Evolutionary conservation across 2,113 vertebrate species (phyloP), one percentile per base, ranked within the genome.

Genomic region (Pardalotus punctatus): DNA sequence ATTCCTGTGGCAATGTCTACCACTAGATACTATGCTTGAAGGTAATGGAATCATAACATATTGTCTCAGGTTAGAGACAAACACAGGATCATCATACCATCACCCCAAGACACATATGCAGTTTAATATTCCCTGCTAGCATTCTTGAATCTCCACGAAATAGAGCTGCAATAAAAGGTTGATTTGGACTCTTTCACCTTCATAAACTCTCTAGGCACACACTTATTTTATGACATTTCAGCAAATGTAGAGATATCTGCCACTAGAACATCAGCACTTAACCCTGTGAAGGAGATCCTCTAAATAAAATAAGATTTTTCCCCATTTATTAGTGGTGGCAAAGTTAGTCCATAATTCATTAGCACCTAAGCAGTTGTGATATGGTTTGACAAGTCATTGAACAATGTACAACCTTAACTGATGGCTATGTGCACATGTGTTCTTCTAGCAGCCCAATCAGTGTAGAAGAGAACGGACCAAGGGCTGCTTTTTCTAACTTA

Each of bases 401-500:
- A 66, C 71, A 91, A 61, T 36, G 45, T 25, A 54, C 14, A 11
- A 29, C 57, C n/a, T 93, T 76, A 96, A 87, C 78, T 53, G 15
- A 96, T 31, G 38, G 62, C 29, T 35, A 82, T 77, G 47, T 58
- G 18, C 10, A 11, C 47, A 31, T 9, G 22, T 71, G 40, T 36
- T 95, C 31, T 88, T 91, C 72, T 53, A 86, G 43, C 33, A 51
- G 42, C 6, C 10, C 50, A 56, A 48, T 56, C 51, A 14, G 18
- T 25, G 29, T 45, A 96, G 79, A 88, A 50, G 48, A 8, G n/a
- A 83, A 47, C 67, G 28, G 64, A 81, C 67, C 67, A 95, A 90
- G 81, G 84, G 54, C 76, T 95, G 76, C 58, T 96, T 92, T 79
- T 91, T 69, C 73, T 95, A 91, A 90, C 50, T 94, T 90, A 93